Percentiles rank a stretch among this genome's conserved stretches.
These are phyloP conservation scores for Ammodytes dubius DNA, from an alignment of 2,113 vertebrate species.

Conservation along the genomic window DNA sequence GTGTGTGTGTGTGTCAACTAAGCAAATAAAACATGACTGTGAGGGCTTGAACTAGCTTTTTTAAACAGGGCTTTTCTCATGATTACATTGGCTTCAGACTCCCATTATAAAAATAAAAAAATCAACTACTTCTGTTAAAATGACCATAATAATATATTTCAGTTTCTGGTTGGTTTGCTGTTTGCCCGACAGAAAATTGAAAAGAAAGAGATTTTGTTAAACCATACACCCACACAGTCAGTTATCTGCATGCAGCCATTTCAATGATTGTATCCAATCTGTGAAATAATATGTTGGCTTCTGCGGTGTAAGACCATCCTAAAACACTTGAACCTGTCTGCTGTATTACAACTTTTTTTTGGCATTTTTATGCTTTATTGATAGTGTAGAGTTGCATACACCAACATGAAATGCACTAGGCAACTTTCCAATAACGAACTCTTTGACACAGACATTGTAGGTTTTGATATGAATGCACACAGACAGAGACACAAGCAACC, in stretches of 20 bases:
- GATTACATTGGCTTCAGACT: slow-evolving; percentile 24
- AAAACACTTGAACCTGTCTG: background rate
- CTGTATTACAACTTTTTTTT: background rate
- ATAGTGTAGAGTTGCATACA: too few relatives aligned
- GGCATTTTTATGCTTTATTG: too few relatives aligned
- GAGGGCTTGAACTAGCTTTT: slow-evolving; percentile 28
- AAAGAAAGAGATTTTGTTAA: slow-evolving; percentile 12
- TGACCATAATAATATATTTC: slow-evolving; percentile 1
- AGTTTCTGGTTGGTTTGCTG: background rate
- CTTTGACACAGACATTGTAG: too few relatives aligned
- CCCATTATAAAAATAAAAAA: slow-evolving; percentile 39
- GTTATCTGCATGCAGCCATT: background rate
- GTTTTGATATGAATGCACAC: too few relatives aligned
- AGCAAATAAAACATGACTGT: slow-evolving; percentile 47
- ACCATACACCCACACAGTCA: background rate
- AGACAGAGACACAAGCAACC: too few relatives aligned
- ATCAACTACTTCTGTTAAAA: background rate
- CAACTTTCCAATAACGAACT: too few relatives aligned
- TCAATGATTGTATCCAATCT: slow-evolving; percentile 25
- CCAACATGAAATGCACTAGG: too few relatives aligned
- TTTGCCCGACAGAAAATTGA: slow-evolving; percentile 6
- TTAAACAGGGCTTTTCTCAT: background rate
- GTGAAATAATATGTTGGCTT: slow-evolving; percentile 26
- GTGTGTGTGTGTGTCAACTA: slow-evolving; percentile 24
- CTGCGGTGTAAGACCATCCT: background rate